Evolutionary conservation across 2,113 vertebrate species (phyloP).

Genomic region (Collichthys lucidus): DNA sequence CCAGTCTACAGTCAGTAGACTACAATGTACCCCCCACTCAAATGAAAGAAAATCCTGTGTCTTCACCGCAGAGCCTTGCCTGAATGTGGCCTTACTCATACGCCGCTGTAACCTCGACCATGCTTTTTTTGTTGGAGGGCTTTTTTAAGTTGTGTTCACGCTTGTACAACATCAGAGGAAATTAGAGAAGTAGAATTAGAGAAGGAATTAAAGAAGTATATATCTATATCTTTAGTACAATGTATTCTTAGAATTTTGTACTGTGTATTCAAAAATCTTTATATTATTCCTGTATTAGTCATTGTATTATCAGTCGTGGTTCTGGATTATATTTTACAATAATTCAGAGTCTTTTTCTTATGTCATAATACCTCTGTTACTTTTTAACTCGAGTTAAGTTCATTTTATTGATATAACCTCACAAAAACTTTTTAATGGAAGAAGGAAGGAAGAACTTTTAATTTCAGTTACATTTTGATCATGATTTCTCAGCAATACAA

Average conservation of each 20-base stretch:
- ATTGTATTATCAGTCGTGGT: not conserved
- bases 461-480: not conserved
- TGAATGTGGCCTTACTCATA: too few relatives aligned
- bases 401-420: not conserved
- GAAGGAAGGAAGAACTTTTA: not conserved
- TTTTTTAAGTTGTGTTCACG: not conserved
- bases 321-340: not conserved
- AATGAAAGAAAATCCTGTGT: too few relatives aligned
- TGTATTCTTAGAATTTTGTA: not conserved
- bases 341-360: not conserved
- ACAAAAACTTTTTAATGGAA: too few relatives aligned
- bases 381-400: not conserved
- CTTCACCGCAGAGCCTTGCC: too few relatives aligned
- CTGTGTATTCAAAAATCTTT: not conserved
- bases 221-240: not conserved
- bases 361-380: not conserved
- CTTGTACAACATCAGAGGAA: too few relatives aligned
- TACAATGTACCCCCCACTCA: too few relatives aligned
- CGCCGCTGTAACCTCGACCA: too few relatives aligned
- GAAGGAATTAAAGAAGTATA: too few relatives aligned
- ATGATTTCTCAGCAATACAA: not conserved
- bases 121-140: not conserved
- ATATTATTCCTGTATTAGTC: not conserved
- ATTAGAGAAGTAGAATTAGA: too few relatives aligned
- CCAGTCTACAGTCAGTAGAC: too few relatives aligned